Percentiles rank a stretch among this genome's conserved stretches.
Conservation (phyloP, 2,888 invertebrate species). For the Euproctis similis region DNA sequence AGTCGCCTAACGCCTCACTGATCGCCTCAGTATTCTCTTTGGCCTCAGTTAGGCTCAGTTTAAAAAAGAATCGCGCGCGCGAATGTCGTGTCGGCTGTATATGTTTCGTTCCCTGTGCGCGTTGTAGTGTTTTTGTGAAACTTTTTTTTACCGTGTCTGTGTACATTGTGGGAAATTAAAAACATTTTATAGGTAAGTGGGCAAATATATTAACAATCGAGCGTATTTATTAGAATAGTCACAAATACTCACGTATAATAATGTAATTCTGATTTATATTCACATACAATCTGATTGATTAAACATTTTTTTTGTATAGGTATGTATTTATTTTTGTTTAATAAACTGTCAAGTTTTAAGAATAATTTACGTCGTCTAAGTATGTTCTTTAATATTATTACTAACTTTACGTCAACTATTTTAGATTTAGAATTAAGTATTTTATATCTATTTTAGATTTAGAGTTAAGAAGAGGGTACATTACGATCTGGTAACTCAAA, state of each 20-base stretch:
- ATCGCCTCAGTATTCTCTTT: neutral
- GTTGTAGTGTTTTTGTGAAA: slow-evolving; percentile 13
- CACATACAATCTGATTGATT: slow-evolving; percentile 7
- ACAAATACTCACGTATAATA: neutral
- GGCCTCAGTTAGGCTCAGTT: neutral
- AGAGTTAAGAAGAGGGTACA: too few species aligned
- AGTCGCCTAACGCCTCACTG: slow-evolving; percentile 3
- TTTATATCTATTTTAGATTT: too few species aligned
- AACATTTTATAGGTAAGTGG: slow-evolving; percentile 4
- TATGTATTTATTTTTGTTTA: slow-evolving; percentile 4
- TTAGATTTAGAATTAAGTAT: too few species aligned
- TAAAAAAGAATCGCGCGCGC: slow-evolving; percentile 9
- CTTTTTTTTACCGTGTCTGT: slow-evolving; percentile 23
- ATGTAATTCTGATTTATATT: neutral
- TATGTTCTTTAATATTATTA: too few species aligned
- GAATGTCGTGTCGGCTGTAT: slow-evolving; percentile 4
- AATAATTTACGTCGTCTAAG: too few species aligned
- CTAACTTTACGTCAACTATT: too few species aligned
- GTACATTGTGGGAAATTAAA: slow-evolving; percentile 3
- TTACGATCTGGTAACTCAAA: too few species aligned
- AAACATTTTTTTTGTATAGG: slow-evolving; percentile 5
- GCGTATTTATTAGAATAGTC: neutral
- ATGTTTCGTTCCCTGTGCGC: slow-evolving; percentile 11
- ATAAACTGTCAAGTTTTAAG: too few species aligned
- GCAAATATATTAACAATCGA: neutral